Percentiles rank a stretch among this genome's conserved stretches.
Conservation (phyloP, 2,113 vertebrate genomes). For the Elachura formosa region DNA sequence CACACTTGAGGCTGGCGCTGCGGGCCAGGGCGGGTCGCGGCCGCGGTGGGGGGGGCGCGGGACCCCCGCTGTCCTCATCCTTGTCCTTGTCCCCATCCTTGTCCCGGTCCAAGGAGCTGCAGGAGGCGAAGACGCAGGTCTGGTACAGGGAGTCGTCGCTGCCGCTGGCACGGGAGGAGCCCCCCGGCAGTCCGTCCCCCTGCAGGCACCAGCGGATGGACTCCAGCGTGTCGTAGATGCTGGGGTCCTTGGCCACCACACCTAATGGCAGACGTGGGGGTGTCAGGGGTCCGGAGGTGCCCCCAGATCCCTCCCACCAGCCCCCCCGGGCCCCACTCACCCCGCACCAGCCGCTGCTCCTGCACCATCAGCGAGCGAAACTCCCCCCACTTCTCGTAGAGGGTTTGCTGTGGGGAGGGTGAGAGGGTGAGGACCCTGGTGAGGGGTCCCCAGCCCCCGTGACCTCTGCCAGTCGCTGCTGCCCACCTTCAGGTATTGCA, state of each 20-base stretch:
- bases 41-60: not conserved
- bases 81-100: not conserved
- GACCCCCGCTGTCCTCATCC: not conserved
- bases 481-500: slow-evolving; percentile 92
- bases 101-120: not conserved
- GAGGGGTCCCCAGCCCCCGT: not conserved
- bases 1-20: slow-evolving; percentile 86
- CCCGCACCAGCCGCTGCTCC: slow-evolving; percentile 89
- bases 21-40: slow-evolving; percentile 44
- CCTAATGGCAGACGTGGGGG: slow-evolving; percentile 58
- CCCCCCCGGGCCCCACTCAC: slow-evolving; percentile 59
- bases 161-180: slow-evolving; percentile 67
- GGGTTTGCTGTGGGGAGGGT: slow-evolving; percentile 82
- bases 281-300: not conserved
- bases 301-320: not conserved
- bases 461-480: not conserved
- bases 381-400: slow-evolving; percentile 95
- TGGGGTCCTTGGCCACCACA: slow-evolving; percentile 88
- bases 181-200: slow-evolving; percentile 63
- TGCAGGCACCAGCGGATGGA: slow-evolving; percentile 83
- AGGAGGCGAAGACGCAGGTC: slow-evolving; percentile 82
- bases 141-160: slow-evolving; percentile 85
- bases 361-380: slow-evolving; percentile 92
- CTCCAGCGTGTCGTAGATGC: slow-evolving; percentile 90
- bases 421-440: not conserved